Conservation (phyloP, 2,888 invertebrate genomes). For the Drosophila colorata region DNA sequence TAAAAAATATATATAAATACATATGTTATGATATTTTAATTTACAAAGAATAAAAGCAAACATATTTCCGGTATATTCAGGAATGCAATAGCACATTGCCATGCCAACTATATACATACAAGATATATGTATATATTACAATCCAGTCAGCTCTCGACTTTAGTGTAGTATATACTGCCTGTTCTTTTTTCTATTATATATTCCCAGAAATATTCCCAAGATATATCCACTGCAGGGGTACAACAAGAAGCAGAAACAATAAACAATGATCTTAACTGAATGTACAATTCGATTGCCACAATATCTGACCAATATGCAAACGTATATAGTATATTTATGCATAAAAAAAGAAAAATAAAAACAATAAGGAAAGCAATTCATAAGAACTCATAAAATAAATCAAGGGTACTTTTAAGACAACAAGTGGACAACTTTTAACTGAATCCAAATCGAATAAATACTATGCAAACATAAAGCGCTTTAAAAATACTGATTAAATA, state of each 20-base stretch:
- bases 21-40: not conserved
- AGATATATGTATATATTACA: not conserved
- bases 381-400: slow-evolving; percentile 30
- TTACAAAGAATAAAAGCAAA: too few species aligned
- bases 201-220: not conserved
- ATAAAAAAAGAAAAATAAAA: slow-evolving; percentile 17
- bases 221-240: slow-evolving; percentile 10
- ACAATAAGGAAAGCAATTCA: slow-evolving; percentile 19
- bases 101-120: not conserved
- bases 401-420: slow-evolving; percentile 49
- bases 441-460: slow-evolving; percentile 32
- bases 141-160: not conserved
- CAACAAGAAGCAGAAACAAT: slow-evolving; percentile 34
- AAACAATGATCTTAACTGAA: slow-evolving; percentile 64
- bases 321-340: slow-evolving; percentile 52
- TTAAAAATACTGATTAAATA: slow-evolving; percentile 15
- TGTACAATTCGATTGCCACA: slow-evolving; percentile 76
- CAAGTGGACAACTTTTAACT: slow-evolving; percentile 55
- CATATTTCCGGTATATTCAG: too few species aligned
- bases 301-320: slow-evolving; percentile 76
- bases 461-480: slow-evolving; percentile 40
- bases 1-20: not conserved
- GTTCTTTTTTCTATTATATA: not conserved
- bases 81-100: too few species aligned
- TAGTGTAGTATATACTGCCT: not conserved